phyloP scores from a whole-genome alignment of 2,113 vertebrate species.

The Dasyurus viverrinus region DNA sequence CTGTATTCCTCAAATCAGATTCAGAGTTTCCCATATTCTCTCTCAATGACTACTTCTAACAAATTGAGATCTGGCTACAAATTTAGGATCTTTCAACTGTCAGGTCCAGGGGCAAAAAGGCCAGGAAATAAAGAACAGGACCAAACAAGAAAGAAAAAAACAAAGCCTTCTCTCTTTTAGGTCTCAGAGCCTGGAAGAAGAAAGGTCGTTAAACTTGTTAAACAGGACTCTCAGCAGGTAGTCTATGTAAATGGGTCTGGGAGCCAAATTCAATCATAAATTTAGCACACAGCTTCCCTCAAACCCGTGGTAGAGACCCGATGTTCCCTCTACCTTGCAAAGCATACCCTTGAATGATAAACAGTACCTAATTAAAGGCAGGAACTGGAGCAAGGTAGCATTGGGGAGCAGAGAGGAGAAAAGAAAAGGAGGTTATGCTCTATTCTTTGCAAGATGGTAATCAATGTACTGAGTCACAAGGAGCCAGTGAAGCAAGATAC shows the following conservation, averaged over 20 bases:
- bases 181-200: slow-evolving; percentile 17
- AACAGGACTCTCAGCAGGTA: background rate
- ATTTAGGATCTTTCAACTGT: background rate
- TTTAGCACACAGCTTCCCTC: background rate
- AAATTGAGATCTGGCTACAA: background rate
- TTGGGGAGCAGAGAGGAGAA: slow-evolving; percentile 37
- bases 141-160: slow-evolving; percentile 48
- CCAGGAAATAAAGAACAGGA: slow-evolving; percentile 46
- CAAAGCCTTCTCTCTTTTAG: slow-evolving; percentile 6
- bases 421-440: background rate
- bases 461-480: slow-evolving; percentile 31
- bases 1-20: slow-evolving; percentile 11
- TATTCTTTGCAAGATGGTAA: slow-evolving; percentile 51
- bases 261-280: slow-evolving; percentile 2
- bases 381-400: slow-evolving; percentile 46
- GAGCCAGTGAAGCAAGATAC: background rate
- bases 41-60: background rate
- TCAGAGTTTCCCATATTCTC: slow-evolving; percentile 2
- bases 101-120: background rate
- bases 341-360: slow-evolving; percentile 38
- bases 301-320: background rate
- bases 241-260: background rate
- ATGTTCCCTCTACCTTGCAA: background rate
- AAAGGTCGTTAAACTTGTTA: slow-evolving; percentile 59
- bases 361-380: slow-evolving; percentile 41